Conservation (phyloP, 2,797 vertebrate species). For the Muraenolepis orangiensis region DNA sequence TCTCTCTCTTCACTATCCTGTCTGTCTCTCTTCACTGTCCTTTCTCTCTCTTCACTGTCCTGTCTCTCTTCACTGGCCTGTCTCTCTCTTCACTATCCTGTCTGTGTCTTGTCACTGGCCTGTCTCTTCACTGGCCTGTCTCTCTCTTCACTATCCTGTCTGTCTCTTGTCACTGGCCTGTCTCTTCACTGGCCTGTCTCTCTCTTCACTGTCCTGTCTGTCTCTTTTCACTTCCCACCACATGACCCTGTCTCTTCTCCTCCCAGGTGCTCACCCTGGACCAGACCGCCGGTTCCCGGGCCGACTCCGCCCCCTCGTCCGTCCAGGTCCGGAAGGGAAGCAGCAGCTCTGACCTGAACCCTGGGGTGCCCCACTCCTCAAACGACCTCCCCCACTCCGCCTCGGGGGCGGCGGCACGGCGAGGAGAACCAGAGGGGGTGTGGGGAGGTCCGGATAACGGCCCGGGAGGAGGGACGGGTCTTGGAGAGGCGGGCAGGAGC, state of each 20-base stretch:
- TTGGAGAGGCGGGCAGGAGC: slow-evolving; percentile 73
- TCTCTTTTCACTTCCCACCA: neutral
- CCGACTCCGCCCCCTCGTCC: slow-evolving; percentile 75
- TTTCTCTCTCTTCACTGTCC: no score
- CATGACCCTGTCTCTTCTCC: neutral
- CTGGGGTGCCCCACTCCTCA: slow-evolving; percentile 41
- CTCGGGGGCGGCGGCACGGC: slow-evolving; percentile 60
- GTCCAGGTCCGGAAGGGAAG: slow-evolving; percentile 78
- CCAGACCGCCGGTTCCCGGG: slow-evolving; percentile 50
- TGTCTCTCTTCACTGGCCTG: no score
- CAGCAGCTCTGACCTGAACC: slow-evolving; percentile 36
- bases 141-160: no score
- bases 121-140: no score
- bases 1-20: no score
- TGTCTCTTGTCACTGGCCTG: neutral
- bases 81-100: no score
- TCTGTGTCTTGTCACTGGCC: neutral
- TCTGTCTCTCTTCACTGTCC: no score
- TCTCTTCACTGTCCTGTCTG: neutral
- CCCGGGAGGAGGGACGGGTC: slow-evolving; percentile 36
- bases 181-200: neutral
- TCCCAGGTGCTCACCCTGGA: slow-evolving; percentile 82
- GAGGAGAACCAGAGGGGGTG: slow-evolving; percentile 14
- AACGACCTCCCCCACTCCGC: slow-evolving; percentile 53
- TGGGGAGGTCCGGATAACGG: slow-evolving; percentile 26